Conservation (phyloP, 2,888 invertebrate species). For the Diaphora mendica region DNA sequence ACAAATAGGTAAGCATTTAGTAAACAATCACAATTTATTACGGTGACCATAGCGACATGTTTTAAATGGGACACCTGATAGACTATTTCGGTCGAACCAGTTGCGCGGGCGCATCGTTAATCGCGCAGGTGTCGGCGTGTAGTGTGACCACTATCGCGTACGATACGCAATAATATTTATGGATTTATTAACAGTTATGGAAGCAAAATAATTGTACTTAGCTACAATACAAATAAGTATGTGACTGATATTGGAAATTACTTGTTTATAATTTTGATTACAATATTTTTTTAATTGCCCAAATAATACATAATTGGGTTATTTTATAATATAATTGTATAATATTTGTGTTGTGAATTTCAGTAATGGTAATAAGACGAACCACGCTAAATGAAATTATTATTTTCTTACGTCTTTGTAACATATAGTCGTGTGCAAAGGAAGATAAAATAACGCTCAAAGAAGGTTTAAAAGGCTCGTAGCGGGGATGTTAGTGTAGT, state of each 20-base stretch:
- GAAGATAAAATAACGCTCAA: too few relatives aligned
- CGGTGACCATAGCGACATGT: slow-evolving; percentile 46
- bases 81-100: slow-evolving; percentile 66
- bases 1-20: slow-evolving; percentile 49
- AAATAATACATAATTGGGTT: slow-evolving; percentile 1
- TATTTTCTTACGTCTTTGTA: too few relatives aligned
- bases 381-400: too few relatives aligned
- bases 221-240: background rate
- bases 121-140: slow-evolving; percentile 51
- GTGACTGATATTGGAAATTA: background rate
- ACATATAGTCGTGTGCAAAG: too few relatives aligned
- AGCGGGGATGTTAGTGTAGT: too few relatives aligned
- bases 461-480: too few relatives aligned
- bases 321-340: too few relatives aligned
- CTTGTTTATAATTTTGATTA: background rate
- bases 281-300: background rate
- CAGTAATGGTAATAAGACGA: too few relatives aligned
- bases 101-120: slow-evolving; percentile 48
- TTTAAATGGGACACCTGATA: slow-evolving; percentile 60
- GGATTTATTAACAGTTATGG: slow-evolving; percentile 2
- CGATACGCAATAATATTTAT: slow-evolving; percentile 1
- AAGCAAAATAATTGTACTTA: background rate
- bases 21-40: slow-evolving; percentile 61
- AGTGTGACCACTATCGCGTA: slow-evolving; percentile 10
- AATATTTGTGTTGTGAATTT: too few relatives aligned